Evolutionary conservation across 2,113 vertebrate genomes (phyloP).

Genomic region (Microtus montanus): DNA sequence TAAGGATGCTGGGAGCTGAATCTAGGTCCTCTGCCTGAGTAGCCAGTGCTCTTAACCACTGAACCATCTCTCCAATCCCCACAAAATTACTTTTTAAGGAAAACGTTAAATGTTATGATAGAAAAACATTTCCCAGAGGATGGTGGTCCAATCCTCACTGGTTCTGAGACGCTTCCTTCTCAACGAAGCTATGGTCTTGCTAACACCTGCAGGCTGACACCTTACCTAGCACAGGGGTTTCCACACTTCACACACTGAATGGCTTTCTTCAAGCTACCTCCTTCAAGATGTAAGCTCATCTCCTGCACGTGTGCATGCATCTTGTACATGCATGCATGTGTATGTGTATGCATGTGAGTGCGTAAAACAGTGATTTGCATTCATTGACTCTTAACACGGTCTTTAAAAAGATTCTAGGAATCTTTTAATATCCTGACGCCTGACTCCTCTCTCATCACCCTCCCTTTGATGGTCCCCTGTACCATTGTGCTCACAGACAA

Average conservation of each 20-base stretch:
- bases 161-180: neutral
- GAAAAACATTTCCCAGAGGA: neutral
- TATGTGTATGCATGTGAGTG: neutral
- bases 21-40: neutral
- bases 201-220: neutral
- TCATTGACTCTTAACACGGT: neutral
- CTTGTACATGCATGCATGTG: neutral
- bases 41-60: neutral
- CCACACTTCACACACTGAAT: neutral
- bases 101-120: neutral
- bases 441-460: neutral
- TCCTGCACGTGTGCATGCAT: neutral
- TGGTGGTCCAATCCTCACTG: neutral
- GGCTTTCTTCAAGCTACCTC: neutral
- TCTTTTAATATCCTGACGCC: neutral
- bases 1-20: neutral
- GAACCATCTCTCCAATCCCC: neutral
- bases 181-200: neutral
- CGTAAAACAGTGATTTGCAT: neutral
- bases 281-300: neutral
- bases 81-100: neutral
- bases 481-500: neutral
- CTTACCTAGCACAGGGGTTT: neutral
- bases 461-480: neutral
- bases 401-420: neutral